A percentile compares a stretch with the other conserved stretches of the same genome.
Conservation (phyloP, 37 sponge, comb jelly and placozoan genomes). For the Ianthella basta region DNA sequence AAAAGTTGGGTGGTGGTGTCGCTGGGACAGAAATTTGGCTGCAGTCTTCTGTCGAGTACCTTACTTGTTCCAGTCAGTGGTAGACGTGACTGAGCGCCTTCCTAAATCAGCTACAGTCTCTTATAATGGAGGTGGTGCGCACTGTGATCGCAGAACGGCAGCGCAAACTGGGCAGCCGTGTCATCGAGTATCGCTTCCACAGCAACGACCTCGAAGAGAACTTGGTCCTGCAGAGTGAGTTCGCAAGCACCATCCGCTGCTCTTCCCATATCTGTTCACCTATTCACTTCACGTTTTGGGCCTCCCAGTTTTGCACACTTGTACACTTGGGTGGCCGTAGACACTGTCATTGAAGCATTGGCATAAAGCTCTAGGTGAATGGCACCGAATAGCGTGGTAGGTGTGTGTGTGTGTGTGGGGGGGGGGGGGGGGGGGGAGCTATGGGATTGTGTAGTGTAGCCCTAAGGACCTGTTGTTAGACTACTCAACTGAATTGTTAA, state of each 20-base stretch:
- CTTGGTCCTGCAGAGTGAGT: constrained; percentile 7
- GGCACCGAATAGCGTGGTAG: neutral
- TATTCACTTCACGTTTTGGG: constrained; percentile 78
- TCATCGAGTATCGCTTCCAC: constrained; percentile 24
- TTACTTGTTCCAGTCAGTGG: neutral
- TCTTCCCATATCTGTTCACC: neutral
- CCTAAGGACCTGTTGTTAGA: too few species aligned
- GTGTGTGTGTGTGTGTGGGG: constrained; percentile 24
- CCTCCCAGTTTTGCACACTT: constrained; percentile 1
- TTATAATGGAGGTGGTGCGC: constrained; percentile 13
- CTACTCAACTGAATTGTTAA: too few species aligned
- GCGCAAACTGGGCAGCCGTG: constrained; percentile 13
- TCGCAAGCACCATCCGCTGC: neutral
- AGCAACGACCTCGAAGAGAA: constrained; percentile 5
- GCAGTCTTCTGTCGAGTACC: too few species aligned
- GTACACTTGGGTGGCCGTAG: too few species aligned
- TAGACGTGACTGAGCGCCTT: constrained; percentile 16
- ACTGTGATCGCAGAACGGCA: constrained; percentile 1
- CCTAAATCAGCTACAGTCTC: neutral
- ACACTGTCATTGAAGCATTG: neutral
- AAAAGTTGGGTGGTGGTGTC: too few species aligned
- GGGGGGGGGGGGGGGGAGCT: neutral
- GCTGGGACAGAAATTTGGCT: neutral
- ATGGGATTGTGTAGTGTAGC: neutral
- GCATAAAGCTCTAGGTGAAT: neutral